Base-by-base conservation (phyloP, 2,888 invertebrate genomes). In the Imbricaverruca yamaguchii region DNA sequence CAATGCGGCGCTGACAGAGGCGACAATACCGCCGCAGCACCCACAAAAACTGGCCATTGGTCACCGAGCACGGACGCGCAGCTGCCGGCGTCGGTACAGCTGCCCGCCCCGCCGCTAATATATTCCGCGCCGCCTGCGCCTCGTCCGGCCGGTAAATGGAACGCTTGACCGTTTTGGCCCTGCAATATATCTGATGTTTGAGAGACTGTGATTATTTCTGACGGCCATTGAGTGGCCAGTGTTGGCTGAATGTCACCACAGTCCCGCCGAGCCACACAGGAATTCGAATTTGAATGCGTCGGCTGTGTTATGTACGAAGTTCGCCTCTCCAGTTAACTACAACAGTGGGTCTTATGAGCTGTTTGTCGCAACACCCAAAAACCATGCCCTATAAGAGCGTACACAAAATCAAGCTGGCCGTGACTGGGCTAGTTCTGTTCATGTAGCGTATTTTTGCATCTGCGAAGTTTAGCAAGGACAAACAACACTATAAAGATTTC, bases 11-110 rank as follows among this genome's bases (percentile, higher is more conserved):
- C 21, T 55, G 74, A 74, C 74, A 74, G 74, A 9, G 25, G 53
- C 53, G 53, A 74, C 74, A 74, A 74, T 55, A 59, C 55, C 55
- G 74, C 10, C 74, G 74, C 55, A 21, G 12, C 55, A 55, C 11
- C 74, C 23, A 74, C 74, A 74, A 74, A 74, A 74, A 74, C 55
- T 74, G 74, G 74, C 74, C 74, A 74, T 74, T 74, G 74, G 74
- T 74, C 74, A 74, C 11, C 0, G 39, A 3, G 21, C 23, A 18
- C 21, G 1, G 53, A 18, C 21, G 23, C 11, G 74, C 74, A 55
- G 74, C 74, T 55, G 74, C 55, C 21, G 55, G 39, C 6, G 39
- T 4, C 13, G 74, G 10, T 21, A 21, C 74, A 74, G 74, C 74
- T 74, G 74, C 74, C 0, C 65, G 39, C 15, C 10, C 55, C 55